A percentile compares a stretch with the other conserved stretches of the same genome.
Conservation (phyloP, 2,797 vertebrate species). For the Bovichtus variegatus region DNA sequence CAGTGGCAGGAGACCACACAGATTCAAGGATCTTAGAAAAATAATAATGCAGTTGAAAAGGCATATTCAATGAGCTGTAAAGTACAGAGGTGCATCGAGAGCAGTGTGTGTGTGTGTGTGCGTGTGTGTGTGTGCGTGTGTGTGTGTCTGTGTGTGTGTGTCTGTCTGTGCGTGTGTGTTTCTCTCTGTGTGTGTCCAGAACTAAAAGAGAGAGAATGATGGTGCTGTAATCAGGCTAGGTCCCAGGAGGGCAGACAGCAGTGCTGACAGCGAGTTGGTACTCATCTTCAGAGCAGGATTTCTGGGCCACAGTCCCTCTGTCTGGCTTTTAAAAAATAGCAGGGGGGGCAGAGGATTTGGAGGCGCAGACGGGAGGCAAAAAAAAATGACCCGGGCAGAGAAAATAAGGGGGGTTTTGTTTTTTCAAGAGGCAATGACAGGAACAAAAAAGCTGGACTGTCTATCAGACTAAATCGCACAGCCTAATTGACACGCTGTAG, state of each 20-base stretch:
- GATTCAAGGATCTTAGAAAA: slow-evolving; percentile 40
- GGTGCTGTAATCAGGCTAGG: slow-evolving; percentile 79
- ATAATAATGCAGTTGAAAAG: slow-evolving; percentile 64
- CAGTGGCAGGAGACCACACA: slow-evolving; percentile 37
- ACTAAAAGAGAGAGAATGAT: slow-evolving; percentile 60
- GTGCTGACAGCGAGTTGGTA: slow-evolving; percentile 69
- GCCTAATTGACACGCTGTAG: slow-evolving; percentile 23
- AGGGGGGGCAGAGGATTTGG: slow-evolving; percentile 3
- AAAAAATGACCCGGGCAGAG: neutral
- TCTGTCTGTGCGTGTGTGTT: slow-evolving; percentile 14
- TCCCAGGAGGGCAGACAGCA: slow-evolving; percentile 72
- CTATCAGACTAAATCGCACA: slow-evolving; percentile 22
- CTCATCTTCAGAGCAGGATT: slow-evolving; percentile 66
- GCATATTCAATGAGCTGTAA: slow-evolving; percentile 61
- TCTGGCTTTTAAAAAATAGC: slow-evolving; percentile 51
- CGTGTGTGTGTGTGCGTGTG: slow-evolving; percentile 22
- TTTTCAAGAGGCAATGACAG: slow-evolving; percentile 47
- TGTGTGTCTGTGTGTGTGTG: slow-evolving; percentile 14
- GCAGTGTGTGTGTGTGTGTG: slow-evolving; percentile 22
- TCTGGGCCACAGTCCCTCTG: slow-evolving; percentile 74
- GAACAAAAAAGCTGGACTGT: slow-evolving; percentile 35
- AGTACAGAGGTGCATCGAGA: slow-evolving; percentile 50
- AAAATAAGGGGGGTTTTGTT: slow-evolving; percentile 34
- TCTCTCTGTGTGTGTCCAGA: slow-evolving; percentile 49
- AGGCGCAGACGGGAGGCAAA: slow-evolving; percentile 5